Percentiles rank a stretch among this genome's conserved stretches.
Evolutionary conservation across 2,888 invertebrate genomes (phyloP).

Genomic region (Ophraella communa): DNA sequence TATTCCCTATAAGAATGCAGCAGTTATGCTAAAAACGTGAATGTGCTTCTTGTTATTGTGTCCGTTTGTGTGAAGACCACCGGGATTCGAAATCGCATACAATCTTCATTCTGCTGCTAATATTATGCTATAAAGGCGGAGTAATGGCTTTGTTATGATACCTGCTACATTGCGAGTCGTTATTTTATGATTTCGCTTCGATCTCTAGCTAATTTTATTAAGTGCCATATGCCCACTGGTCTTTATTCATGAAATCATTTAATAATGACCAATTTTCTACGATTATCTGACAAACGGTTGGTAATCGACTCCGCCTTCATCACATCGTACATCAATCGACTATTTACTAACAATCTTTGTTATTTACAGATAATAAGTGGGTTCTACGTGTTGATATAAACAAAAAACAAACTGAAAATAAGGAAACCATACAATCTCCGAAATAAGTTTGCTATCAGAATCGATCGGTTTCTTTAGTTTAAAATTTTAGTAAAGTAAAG

Average conservation of each 20-base stretch:
- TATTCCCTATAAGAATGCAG: neutral
- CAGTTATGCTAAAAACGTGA: conserved; percentile 10
- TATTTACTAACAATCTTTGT: conserved; percentile 10
- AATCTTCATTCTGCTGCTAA: conserved; percentile 52
- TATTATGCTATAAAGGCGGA: conserved; percentile 56
- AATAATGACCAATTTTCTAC: conserved; percentile 37
- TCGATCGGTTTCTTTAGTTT: too few species aligned
- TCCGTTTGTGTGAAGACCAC: conserved; percentile 38
- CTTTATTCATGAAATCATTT: conserved; percentile 35
- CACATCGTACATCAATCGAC: conserved; percentile 33
- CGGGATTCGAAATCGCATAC: conserved; percentile 48
- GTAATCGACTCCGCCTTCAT: conserved; percentile 27
- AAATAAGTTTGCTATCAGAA: too few species aligned
- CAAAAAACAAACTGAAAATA: too few species aligned
- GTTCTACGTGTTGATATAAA: too few species aligned
- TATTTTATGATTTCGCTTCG: conserved; percentile 50
- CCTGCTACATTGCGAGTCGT: conserved; percentile 51
- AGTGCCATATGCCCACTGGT: conserved; percentile 40
- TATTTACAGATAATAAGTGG: too few species aligned
- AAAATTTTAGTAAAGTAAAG: too few species aligned
- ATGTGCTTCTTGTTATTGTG: conserved; percentile 6
- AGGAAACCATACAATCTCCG: too few species aligned
- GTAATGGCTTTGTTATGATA: conserved; percentile 57
- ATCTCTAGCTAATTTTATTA: conserved; percentile 45
- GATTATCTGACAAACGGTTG: conserved; percentile 34